Percentiles rank a stretch among this genome's conserved stretches.
Conservation (phyloP, 2,888 invertebrate species). For the Drosophila nigritarsus region DNA sequence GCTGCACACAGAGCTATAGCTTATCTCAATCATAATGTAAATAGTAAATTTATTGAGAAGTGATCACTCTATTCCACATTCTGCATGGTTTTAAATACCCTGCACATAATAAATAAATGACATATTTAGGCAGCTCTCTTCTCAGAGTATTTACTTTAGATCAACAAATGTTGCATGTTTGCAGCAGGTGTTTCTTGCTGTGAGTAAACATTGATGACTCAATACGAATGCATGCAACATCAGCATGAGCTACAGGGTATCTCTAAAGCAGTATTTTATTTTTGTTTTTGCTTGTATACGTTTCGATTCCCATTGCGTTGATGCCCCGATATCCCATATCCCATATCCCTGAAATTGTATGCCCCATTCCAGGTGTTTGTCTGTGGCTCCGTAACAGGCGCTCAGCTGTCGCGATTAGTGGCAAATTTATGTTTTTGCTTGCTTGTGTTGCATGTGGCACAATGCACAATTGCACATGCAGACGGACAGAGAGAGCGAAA, state of each 20-base stretch:
- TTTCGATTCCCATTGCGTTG: neutral
- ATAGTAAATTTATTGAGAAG: neutral
- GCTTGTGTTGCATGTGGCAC: slow-evolving; percentile 39
- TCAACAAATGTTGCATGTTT: neutral
- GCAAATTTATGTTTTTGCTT: slow-evolving; percentile 6
- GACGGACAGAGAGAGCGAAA: slow-evolving; percentile 11
- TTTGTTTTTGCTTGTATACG: neutral
- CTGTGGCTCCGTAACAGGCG: slow-evolving; percentile 74
- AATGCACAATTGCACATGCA: slow-evolving; percentile 3
- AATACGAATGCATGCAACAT: neutral
- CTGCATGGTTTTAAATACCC: neutral
- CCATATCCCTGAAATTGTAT: slow-evolving; percentile 44
- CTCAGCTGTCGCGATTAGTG: slow-evolving; percentile 63
- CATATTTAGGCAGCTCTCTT: neutral
- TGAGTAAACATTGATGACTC: neutral
- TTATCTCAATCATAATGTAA: neutral
- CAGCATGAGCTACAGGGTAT: neutral
- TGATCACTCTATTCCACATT: too few species aligned
- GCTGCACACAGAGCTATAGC: neutral
- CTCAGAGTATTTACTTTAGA: neutral
- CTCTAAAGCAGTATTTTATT: neutral
- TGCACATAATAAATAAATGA: neutral
- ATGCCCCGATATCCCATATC: slow-evolving; percentile 53
- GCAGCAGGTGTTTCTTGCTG: neutral
- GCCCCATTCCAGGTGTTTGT: slow-evolving; percentile 84